Evolutionary conservation across 1,140 invertebrate species (phyloP).

Genomic region (Penaeus japonicus): DNA sequence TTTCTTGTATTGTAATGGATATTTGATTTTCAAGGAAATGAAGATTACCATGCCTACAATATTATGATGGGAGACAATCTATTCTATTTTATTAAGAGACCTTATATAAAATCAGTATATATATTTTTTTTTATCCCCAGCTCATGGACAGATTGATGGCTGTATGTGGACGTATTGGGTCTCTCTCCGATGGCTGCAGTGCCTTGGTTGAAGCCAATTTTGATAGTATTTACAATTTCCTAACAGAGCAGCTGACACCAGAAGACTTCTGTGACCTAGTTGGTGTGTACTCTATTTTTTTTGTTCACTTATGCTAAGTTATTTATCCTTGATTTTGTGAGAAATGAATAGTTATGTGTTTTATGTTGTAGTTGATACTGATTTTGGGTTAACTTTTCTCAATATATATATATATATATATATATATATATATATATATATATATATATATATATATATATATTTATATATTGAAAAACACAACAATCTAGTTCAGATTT

Average conservation of each 20-base stretch:
- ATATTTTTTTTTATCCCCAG: constrained; percentile 60
- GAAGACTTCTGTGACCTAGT: constrained; percentile 77
- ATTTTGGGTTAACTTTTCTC: too few relatives aligned
- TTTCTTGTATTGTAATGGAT: too few relatives aligned
- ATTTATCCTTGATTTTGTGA: too few relatives aligned
- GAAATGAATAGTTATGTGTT: too few relatives aligned
- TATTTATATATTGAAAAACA: too few relatives aligned
- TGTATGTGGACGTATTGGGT: constrained; percentile 74
- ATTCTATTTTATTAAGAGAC: neutral
- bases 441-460: too few relatives aligned
- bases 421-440: too few relatives aligned
- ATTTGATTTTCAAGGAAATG: too few relatives aligned
- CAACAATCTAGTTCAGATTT: too few relatives aligned
- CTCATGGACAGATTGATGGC: constrained; percentile 59
- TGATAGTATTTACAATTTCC: constrained; percentile 68
- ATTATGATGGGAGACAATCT: neutral
- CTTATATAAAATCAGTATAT: constrained; percentile 34
- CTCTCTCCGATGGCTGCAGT: constrained; percentile 80
- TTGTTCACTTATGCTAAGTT: neutral
- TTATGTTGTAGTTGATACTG: too few relatives aligned
- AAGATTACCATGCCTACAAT: too few relatives aligned
- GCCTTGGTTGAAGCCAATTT: constrained; percentile 77
- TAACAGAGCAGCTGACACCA: constrained; percentile 70
- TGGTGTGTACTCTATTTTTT: constrained; percentile 70
- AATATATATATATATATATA: too few relatives aligned